phyloP scores from a whole-genome alignment of 2,797 vertebrate genomes.

The Tragopan temminckii region DNA sequence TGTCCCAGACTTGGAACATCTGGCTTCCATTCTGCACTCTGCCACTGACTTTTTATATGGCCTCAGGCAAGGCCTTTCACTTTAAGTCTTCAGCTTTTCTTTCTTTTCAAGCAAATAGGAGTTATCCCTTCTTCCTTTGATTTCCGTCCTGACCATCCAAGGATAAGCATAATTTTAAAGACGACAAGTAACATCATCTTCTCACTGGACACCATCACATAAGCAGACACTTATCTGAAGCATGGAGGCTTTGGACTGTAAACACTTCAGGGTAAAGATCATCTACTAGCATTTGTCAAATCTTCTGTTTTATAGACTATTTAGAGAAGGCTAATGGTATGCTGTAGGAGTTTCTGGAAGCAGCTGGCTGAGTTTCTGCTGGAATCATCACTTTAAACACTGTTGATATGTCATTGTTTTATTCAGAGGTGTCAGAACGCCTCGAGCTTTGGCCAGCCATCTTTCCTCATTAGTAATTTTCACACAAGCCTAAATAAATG shows the following conservation, averaged over 20 bases:
- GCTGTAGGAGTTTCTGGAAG: constrained; percentile 59
- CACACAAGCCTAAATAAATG: constrained; percentile 63
- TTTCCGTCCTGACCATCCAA: neutral
- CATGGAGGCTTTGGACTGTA: neutral
- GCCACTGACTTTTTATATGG: neutral
- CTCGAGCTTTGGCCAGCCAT: constrained; percentile 54
- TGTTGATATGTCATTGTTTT: constrained; percentile 55
- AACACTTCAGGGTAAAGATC: constrained; percentile 25
- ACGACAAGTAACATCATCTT: neutral
- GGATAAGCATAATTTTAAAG: neutral
- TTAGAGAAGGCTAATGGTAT: constrained; percentile 60
- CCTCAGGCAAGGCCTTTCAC: constrained; percentile 19
- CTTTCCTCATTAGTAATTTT: constrained; percentile 63
- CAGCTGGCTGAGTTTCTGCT: constrained; percentile 61
- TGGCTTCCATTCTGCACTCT: constrained; percentile 22
- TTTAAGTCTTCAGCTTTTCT: neutral
- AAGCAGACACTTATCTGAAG: constrained; percentile 1
- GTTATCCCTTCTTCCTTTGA: neutral
- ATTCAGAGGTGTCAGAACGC: constrained; percentile 48
- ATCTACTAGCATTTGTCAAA: constrained; percentile 39
- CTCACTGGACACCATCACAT: neutral
- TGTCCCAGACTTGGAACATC: neutral
- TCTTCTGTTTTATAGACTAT: constrained; percentile 22
- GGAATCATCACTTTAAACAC: constrained; percentile 62
- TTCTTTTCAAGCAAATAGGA: neutral